A percentile compares a stretch with the other conserved stretches of the same genome.
phyloP scores from a whole-genome alignment of 2,113 vertebrate species.

The Campylomormyrus numenius region DNA sequence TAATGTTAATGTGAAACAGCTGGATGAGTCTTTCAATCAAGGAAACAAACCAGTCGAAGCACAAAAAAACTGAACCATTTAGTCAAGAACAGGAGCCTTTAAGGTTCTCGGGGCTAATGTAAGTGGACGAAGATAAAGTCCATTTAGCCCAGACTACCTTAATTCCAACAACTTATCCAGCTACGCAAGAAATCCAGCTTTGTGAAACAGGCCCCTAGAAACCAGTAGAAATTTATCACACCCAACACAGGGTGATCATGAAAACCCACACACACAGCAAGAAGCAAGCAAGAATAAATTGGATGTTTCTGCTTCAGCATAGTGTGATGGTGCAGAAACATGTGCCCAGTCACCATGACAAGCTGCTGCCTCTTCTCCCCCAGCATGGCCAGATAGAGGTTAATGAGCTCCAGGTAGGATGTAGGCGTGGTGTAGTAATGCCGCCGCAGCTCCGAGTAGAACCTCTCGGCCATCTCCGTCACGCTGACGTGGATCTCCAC shows the following conservation, averaged over 20 bases:
- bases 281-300: background rate
- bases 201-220: background rate
- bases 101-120: background rate
- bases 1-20: background rate
- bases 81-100: background rate
- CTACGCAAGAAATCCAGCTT: background rate
- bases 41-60: background rate
- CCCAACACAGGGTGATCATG: background rate
- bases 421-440: constrained; percentile 76
- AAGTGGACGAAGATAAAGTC: background rate
- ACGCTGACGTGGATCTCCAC: constrained; percentile 74
- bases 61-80: background rate
- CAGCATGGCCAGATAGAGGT: constrained; percentile 73
- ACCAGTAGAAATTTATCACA: background rate
- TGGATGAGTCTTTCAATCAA: background rate
- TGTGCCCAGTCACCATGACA: constrained; percentile 51
- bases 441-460: constrained; percentile 67
- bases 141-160: background rate
- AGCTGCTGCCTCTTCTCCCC: constrained; percentile 64
- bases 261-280: background rate
- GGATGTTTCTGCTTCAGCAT: background rate
- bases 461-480: constrained; percentile 67
- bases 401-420: constrained; percentile 80
- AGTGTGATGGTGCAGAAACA: background rate
- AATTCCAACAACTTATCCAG: background rate